Evolutionary conservation across 2,797 vertebrate genomes (phyloP).

Genomic region (Syndactyla subalaris): DNA sequence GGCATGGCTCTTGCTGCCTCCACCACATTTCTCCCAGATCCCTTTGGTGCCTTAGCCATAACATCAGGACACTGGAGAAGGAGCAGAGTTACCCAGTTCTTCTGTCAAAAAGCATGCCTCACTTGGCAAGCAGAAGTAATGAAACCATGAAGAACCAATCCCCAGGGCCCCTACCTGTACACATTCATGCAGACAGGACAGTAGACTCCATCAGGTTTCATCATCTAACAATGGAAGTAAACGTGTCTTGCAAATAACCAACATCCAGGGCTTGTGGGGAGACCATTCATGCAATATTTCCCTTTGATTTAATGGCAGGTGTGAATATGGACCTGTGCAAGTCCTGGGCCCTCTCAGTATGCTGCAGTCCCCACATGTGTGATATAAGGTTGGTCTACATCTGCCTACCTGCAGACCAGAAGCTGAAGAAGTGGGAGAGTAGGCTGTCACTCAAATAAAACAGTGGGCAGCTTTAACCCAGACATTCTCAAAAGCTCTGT

Average conservation of each 20-base stretch:
- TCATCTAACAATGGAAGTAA: background rate
- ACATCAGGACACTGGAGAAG: background rate
- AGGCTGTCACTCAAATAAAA: background rate
- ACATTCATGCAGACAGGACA: background rate
- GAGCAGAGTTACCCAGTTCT: background rate
- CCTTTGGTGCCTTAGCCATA: background rate
- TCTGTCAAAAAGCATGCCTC: background rate
- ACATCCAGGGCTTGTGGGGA: background rate
- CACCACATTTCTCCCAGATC: accelerated
- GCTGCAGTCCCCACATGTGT: background rate
- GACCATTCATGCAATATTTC: background rate
- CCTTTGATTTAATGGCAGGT: background rate
- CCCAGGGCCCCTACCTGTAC: background rate
- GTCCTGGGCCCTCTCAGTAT: background rate
- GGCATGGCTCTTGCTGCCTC: background rate
- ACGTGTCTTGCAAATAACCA: background rate
- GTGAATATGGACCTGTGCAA: background rate
- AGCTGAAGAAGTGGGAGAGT: background rate
- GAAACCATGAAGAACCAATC: background rate
- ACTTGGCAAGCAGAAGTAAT: background rate
- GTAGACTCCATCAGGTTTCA: background rate
- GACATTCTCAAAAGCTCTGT: background rate
- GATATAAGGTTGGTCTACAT: background rate
- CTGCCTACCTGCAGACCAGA: background rate
- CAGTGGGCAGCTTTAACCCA: background rate